Evolutionary conservation across 2,888 invertebrate species (phyloP), one percentile per base, ranked within the genome.

Genomic region (Prenolepis imparis): DNA sequence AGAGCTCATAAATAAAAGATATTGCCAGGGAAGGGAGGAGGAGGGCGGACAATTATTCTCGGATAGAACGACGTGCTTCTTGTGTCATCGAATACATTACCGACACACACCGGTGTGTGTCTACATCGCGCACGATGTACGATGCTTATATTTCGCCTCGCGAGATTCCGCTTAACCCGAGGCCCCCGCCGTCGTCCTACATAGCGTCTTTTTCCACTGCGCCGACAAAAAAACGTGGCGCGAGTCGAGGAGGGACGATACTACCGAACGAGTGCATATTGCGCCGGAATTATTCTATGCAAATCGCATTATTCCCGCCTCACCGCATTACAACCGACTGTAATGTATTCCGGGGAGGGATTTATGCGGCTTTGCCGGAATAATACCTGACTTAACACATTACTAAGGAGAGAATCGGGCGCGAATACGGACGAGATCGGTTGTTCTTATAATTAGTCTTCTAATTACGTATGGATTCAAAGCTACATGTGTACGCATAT

Each of bases 351-450:
- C 68, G 39, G 48, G 61, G 70, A 39, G 36, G 87, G 87, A 87
- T 87, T 87, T 87, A 85, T 82, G 78, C 74, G 75, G 85, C 85
- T 87, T 84, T 84, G 32, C 85, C 48, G 83, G 52, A 81, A 85
- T 87, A 87, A 84, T 87, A 82, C 84, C 73, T 57, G 83, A 86
- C 81, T 87, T 86, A 86, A 87, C 83, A 86, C 85, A 85, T 87
- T 83, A 84, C 78, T 32, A 55, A n/a, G 52, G 80, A 81, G 84
- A 83, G 84, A 52, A 52, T 83, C 70, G 61, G 61, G 44, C 59
- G 81, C 63, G 82, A 86, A 82, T 84, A 86, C 83, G 39, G 72
- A 84, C 75, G 73, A 48, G 57, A 52, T 52, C 57, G 67, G 78
- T 67, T 75, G 84, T 82, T 86, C 83, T 82, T 82, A 78, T 52